Evolutionary conservation across 2,113 vertebrate genomes (phyloP), one percentile per base, ranked within the genome.

Genomic region (Rattus rattus): DNA sequence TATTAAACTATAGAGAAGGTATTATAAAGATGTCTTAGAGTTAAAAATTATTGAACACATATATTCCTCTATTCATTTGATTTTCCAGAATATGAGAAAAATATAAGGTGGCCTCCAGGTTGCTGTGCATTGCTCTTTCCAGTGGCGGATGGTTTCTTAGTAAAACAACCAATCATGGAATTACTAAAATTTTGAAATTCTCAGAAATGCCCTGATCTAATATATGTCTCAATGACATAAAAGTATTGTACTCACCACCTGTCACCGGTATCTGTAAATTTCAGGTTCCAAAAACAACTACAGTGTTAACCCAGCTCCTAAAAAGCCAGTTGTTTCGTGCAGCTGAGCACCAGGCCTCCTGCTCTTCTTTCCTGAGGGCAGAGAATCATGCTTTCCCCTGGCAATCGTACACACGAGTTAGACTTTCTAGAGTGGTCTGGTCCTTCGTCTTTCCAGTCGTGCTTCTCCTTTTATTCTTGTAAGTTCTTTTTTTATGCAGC

Each of bases 1-100:
- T 70, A n/a, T 79, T 89, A 14, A 49, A 7, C 11, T 22, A 84
- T 76, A 95, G 90, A 85, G 52, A 59, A 63, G 63, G 77, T 90
- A 72, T 73, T 96, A 84, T 95, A 70, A 81, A 91, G 52, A 61
- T 52, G 36, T 73, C 52, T 91, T 89, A 75, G 92, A 94, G 77
- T 94, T 94, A 87, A 65, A 17, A 4, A 22, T 70, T 13, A 49
- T 91, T 20, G 72, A 73, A 52, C 54, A 76, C 33, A 91, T 0
- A n/a, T 65, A 43, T 67, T 87, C 63, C 72, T 65, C 54, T 81
- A 77, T 72, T 89, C n/a, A 73, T 92, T 84, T 63, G 39, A 11
- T 91, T 73, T 61, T 61, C 36, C 30, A 86, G 24, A 16, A 2
- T 73, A 73, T 76, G 79, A 61, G 49, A 26, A 59, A 94, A 92